A percentile compares a stretch with the other conserved stretches of the same genome.
Conservation (phyloP, 2,113 vertebrate species). For the Otocyon megalotis region DNA sequence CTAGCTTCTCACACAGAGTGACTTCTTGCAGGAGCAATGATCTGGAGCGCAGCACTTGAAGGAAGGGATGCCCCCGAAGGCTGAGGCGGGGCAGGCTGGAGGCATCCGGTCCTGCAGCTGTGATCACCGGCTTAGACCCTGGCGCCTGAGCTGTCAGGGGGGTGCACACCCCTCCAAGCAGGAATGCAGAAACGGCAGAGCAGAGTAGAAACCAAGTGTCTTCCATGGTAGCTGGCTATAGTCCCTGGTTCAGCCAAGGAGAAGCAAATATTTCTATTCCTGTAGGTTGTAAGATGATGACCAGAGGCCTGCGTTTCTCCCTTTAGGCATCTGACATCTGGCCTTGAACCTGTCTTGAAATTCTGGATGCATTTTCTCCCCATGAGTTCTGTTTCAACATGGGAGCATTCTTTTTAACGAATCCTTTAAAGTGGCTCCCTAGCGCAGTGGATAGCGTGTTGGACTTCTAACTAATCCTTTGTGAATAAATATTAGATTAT, state of each 20-base stretch:
- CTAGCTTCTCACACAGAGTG: neutral
- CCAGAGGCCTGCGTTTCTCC: no score
- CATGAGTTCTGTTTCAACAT: neutral
- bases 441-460: no score
- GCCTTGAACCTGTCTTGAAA: neutral
- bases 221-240: fast-evolving
- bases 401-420: neutral
- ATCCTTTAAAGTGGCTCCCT: no score
- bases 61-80: neutral
- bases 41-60: neutral
- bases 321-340: neutral
- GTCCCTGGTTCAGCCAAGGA: neutral
- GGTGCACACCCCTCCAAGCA: neutral
- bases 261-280: neutral
- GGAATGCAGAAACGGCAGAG: neutral
- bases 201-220: neutral
- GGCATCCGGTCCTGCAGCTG: neutral
- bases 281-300: neutral
- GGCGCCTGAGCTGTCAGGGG: no score
- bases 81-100: neutral
- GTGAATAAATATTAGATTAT: neutral
- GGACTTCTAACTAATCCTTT: neutral
- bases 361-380: neutral
- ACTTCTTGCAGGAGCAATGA: neutral
- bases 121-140: neutral